phyloP scores from a whole-genome alignment of 2,888 invertebrate genomes.

The Eilema griseolum region DNA sequence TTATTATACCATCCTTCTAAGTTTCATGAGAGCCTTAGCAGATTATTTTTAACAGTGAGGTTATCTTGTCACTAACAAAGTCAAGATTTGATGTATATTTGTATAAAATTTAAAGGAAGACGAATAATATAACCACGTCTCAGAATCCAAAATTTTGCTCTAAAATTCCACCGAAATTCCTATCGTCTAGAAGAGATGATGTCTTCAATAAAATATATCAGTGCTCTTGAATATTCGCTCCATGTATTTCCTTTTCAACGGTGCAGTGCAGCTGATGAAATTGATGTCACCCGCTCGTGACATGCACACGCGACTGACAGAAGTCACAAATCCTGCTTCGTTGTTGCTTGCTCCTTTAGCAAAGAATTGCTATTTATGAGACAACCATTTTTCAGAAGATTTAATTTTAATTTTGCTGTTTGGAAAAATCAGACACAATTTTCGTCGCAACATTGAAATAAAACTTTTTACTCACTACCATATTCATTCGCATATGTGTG shows the following conservation, averaged over 20 bases:
- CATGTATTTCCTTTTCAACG: slow-evolving; percentile 32
- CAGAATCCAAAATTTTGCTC: not conserved
- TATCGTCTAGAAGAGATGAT: slow-evolving; percentile 9
- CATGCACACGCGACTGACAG: slow-evolving; percentile 27
- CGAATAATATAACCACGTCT: not conserved
- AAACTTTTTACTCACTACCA: no score
- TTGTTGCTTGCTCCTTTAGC: slow-evolving; percentile 25
- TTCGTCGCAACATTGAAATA: no score
- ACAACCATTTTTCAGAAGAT: slow-evolving; percentile 14
- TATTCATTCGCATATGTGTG: no score
- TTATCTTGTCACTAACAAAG: no score
- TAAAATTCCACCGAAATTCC: not conserved
- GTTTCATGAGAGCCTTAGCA: no score
- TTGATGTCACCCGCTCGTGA: slow-evolving; percentile 39
- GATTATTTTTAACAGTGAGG: no score
- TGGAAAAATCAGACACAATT: not conserved
- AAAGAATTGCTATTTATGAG: slow-evolving; percentile 28
- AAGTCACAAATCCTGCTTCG: slow-evolving; percentile 25
- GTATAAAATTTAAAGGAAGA: not conserved
- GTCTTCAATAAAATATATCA: slow-evolving; percentile 35
- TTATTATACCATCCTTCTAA: no score
- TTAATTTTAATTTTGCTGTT: not conserved
- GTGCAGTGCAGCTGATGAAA: slow-evolving; percentile 43
- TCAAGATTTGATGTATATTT: not conserved
- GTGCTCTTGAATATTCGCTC: slow-evolving; percentile 28